Base-by-base conservation (phyloP, 2,888 invertebrate species). In the Nomada ferruginata region DNA sequence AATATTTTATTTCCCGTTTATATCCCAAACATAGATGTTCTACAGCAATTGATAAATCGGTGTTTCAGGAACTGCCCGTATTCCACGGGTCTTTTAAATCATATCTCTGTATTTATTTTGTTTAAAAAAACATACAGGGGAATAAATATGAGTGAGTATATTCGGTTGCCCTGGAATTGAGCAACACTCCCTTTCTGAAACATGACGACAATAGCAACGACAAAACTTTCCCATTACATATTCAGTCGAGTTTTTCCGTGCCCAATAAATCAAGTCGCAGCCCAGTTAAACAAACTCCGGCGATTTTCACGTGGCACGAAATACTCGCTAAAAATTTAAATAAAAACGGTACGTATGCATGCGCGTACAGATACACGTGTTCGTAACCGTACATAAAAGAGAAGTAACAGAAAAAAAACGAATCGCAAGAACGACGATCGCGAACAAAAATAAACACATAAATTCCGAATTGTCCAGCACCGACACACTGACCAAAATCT, bases 401-500 rank as follows among this genome's bases (percentile, higher is more conserved):
- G 29, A 44, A 52, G 23, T 20, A 69, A 29, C 61, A 72, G 66
- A 72, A 20, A 68, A 78, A 61, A n/a, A 72, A 60, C 66, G 78
- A 66, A 63, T 66, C 52, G 20, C 50, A 42, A 36, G 50, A 78
- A 71, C 65, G 79, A 65, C 42, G 69, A 57, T 72, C 44, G 59
- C 42, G 50, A 77, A 77, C 82, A 74, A 83, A 83, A 77, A 77
- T 75, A 74, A 69, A 61, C 29, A 53, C 66, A 77, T 82, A 82
- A 83, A 81, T 82, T 55, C 13, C 13, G 20, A 18, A 11, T 47
- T 9, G 73, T 66, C 61, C 69, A 20, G 20, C 29, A 11, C 15
- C 70, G 82, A 63, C 74, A 77, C 61, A 71, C 44, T 77, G 82
- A 74, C 77, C 77, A 83, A 82, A 83, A 77, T 77, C 66, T 53